phyloP scores from a whole-genome alignment of 2,888 invertebrate species.

The Drosophila nr. perissopoda region DNA sequence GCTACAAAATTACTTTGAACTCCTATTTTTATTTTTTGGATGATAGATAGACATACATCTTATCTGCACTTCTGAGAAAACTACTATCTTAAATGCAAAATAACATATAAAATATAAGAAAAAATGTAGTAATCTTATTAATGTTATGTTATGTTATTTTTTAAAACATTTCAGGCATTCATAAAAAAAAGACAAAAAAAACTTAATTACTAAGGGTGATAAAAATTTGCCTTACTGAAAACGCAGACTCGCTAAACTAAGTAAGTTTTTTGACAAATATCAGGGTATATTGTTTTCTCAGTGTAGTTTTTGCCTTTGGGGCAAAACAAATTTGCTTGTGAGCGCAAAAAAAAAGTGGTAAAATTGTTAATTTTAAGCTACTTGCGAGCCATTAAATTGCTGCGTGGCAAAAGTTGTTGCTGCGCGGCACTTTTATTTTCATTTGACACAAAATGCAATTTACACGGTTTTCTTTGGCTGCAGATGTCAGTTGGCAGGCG shows the following conservation, averaged over 20 bases:
- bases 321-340: slow-evolving; percentile 58
- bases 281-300: background rate
- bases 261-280: background rate
- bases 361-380: slow-evolving; percentile 76
- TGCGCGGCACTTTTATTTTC: slow-evolving; percentile 31
- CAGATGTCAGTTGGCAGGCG: slow-evolving; percentile 14
- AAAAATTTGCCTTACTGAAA: background rate
- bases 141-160: background rate
- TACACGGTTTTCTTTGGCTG: slow-evolving; percentile 17
- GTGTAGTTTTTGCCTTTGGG: background rate
- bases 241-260: background rate
- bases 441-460: slow-evolving; percentile 51
- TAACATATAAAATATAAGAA: background rate
- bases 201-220: background rate
- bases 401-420: slow-evolving; percentile 43
- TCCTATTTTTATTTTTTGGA: background rate
- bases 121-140: background rate
- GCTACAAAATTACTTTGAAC: background rate
- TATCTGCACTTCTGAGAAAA: background rate
- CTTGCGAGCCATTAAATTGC: slow-evolving; percentile 44
- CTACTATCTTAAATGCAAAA: background rate
- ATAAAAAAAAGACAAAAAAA: background rate
- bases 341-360: slow-evolving; percentile 69
- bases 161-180: background rate
- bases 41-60: background rate